These are phyloP conservation scores for Antrozous pallidus DNA, from an alignment of 2,797 vertebrate species.

Conservation along the genomic window DNA sequence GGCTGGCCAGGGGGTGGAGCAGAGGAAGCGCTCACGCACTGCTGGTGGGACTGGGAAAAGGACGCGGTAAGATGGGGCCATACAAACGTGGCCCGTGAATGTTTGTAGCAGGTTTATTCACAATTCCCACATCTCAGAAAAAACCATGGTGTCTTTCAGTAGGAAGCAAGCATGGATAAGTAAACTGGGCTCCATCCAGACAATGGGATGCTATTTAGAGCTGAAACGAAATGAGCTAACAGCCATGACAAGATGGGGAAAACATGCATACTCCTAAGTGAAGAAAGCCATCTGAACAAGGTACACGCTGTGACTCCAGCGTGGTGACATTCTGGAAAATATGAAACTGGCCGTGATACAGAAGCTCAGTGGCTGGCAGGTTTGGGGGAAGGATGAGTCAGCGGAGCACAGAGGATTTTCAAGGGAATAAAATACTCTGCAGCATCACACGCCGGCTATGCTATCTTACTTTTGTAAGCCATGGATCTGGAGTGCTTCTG, in stretches of 20 bases:
- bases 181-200: background rate
- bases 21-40: fast-evolving
- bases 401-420: background rate
- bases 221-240: background rate
- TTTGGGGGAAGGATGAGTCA: too few species aligned
- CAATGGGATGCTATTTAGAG: background rate
- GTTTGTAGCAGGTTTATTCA: background rate
- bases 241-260: background rate
- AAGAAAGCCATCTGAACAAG: background rate
- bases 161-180: background rate
- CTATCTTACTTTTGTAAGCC: too few species aligned
- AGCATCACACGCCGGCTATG: fast-evolving
- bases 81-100: background rate
- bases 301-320: background rate
- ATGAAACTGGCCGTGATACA: too few species aligned
- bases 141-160: background rate
- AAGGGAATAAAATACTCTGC: background rate
- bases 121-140: background rate
- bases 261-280: background rate
- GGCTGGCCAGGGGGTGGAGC: too few species aligned
- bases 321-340: background rate
- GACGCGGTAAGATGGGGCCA: background rate
- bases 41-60: background rate
- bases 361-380: fast-evolving
- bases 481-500: background rate